phyloP scores from a whole-genome alignment of 2,113 vertebrate species.

The Platysteira castanea region DNA sequence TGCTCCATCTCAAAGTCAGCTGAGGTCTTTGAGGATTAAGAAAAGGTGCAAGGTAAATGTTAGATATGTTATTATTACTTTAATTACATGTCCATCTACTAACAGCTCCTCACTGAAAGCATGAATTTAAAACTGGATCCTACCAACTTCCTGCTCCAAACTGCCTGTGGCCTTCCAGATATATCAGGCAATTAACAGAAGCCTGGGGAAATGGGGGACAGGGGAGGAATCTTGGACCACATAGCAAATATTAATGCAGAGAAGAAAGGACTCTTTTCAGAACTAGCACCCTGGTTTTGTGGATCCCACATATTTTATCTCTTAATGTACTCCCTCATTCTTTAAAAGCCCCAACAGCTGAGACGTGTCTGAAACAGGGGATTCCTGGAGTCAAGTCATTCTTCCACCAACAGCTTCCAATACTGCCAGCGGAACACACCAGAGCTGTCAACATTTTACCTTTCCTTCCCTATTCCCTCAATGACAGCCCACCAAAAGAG shows the following conservation, averaged over 20 bases:
- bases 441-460: background rate
- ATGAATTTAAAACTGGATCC: background rate
- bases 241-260: background rate
- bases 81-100: background rate
- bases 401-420: background rate
- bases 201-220: background rate
- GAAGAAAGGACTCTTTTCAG: background rate
- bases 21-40: constrained; percentile 2
- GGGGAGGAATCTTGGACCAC: background rate
- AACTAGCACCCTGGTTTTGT: background rate
- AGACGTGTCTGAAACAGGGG: background rate
- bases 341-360: background rate
- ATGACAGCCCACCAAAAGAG: background rate
- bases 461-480: background rate
- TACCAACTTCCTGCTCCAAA: background rate
- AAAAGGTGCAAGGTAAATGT: constrained; percentile 5
- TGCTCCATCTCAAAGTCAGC: background rate
- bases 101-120: background rate
- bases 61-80: background rate
- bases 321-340: background rate
- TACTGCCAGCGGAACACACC: background rate
- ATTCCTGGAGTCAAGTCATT: background rate
- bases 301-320: background rate
- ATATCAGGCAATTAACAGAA: background rate
- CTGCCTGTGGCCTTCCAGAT: background rate